phyloP scores from a whole-genome alignment of 64 coral and sea anemone species.

The Dendronephthya gigantea region DNA sequence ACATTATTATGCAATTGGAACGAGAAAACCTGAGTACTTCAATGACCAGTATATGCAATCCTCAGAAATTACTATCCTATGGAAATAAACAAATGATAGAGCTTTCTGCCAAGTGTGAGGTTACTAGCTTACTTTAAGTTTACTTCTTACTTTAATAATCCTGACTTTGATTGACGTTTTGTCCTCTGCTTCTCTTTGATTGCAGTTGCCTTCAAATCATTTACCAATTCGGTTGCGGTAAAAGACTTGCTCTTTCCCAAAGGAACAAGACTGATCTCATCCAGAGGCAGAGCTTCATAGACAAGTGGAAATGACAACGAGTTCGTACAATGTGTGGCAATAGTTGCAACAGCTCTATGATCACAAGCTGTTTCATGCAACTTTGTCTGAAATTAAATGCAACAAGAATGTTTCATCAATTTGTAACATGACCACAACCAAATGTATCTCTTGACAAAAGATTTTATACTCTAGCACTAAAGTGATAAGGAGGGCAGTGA shows the following conservation, averaged over 20 bases:
- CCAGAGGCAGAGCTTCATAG: slow-evolving; percentile 45
- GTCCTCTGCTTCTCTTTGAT: slow-evolving; percentile 78
- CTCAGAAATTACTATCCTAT: too few species aligned
- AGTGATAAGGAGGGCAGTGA: too few species aligned
- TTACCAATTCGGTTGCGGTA: slow-evolving; percentile 58
- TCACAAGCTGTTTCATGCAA: slow-evolving; percentile 86
- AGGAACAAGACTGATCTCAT: slow-evolving; percentile 42
- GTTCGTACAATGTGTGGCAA: slow-evolving; percentile 70
- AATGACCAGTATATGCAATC: too few species aligned
- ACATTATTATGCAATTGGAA: too few species aligned
- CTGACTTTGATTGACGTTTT: slow-evolving; percentile 83
- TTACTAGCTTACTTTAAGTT: not conserved
- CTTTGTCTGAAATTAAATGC: slow-evolving; percentile 46
- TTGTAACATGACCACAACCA: too few species aligned
- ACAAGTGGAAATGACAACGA: slow-evolving; percentile 56
- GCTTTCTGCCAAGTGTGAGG: too few species aligned
- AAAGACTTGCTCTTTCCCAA: slow-evolving; percentile 59
- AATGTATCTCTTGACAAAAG: too few species aligned
- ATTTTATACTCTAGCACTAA: too few species aligned
- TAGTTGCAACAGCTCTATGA: slow-evolving; percentile 62
- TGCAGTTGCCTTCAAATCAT: slow-evolving; percentile 64
- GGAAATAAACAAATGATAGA: not conserved
- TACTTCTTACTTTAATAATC: slow-evolving; percentile 61
- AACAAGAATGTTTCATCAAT: not conserved
- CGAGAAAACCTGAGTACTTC: too few species aligned